Evolutionary conservation across 30 jellyfish, hydroid and myxozoan species (phyloP), one percentile per base, ranked within the genome.

Genomic region (Cassiopea xamachana): DNA sequence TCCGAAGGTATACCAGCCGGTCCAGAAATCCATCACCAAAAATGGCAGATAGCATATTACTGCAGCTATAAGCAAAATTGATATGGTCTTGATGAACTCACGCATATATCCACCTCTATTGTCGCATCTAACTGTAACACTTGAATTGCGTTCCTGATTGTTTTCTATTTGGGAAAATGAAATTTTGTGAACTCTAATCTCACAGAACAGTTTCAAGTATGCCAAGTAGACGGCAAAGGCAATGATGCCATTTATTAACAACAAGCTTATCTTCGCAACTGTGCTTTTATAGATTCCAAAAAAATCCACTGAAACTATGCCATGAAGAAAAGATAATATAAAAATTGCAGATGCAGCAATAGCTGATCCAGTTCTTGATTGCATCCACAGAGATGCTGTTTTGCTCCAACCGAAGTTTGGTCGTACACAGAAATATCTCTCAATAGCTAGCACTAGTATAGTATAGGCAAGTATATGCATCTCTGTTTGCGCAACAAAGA

Each of bases 1-100:
- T n/a, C 49, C 87, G 12, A 78, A 78, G 48, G 95, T 47, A 48
- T 88, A 88, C 86, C 81, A 78, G 9, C 95, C 95, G 7, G 95
- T 88, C 86, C 86, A 75, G 1, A 55, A 48, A 48, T 88, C 95
- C 85, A 76, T 77, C 43, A 74, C 72, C 15, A 88, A 51, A 70
- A 13, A 88, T 15, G 95, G 95, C 1, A 78, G 1, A 73, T 74
- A 77, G 44, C 95, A 88, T n/a, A 88, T 4, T 9, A 82, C 61
- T 17, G 75, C 88, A 15, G 90, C 71, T 18, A 79, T 74, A 12
- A 88, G 86, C 2, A 88, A 61, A 44, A 83, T 73, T 17, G 92
- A 19, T 61, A 83, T 58, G 0, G 92, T 83, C 71, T 83, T 83
- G 83, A 55, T 58, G 39, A 83, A 70, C 49, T 83, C 92, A 1